phyloP scores from a whole-genome alignment of 2,888 invertebrate genomes.

The Rhaphigaster nebulosa region DNA sequence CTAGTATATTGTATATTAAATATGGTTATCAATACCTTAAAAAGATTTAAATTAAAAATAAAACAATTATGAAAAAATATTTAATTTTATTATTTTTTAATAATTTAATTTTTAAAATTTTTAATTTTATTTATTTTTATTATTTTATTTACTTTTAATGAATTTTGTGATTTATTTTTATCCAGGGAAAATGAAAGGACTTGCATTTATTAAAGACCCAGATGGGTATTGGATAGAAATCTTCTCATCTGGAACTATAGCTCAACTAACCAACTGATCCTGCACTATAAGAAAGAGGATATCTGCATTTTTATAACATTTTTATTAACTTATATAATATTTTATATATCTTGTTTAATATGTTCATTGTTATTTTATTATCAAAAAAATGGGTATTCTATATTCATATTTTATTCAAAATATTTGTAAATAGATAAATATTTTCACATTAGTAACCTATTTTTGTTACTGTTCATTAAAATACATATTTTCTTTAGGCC shows the following conservation, averaged over 20 bases:
- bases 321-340: conserved; percentile 2
- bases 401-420: neutral
- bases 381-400: neutral
- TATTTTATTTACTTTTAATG: neutral
- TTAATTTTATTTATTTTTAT: neutral
- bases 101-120: no score
- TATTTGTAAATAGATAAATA: neutral
- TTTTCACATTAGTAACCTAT: neutral
- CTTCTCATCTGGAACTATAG: conserved; percentile 70
- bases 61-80: no score
- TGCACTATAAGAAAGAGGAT: neutral
- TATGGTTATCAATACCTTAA: no score
- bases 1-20: no score
- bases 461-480: conserved; percentile 19
- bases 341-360: conserved; percentile 19
- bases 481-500: neutral
- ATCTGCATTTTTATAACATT: neutral
- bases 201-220: conserved; percentile 95
- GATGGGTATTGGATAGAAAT: conserved; percentile 98
- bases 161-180: neutral
- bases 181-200: conserved; percentile 89
- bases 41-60: no score
- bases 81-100: no score
- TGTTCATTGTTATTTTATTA: conserved; percentile 10
- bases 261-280: conserved; percentile 18